Evolutionary conservation across 2,888 invertebrate species (phyloP).

Genomic region (Neocrepidodera transversa): DNA sequence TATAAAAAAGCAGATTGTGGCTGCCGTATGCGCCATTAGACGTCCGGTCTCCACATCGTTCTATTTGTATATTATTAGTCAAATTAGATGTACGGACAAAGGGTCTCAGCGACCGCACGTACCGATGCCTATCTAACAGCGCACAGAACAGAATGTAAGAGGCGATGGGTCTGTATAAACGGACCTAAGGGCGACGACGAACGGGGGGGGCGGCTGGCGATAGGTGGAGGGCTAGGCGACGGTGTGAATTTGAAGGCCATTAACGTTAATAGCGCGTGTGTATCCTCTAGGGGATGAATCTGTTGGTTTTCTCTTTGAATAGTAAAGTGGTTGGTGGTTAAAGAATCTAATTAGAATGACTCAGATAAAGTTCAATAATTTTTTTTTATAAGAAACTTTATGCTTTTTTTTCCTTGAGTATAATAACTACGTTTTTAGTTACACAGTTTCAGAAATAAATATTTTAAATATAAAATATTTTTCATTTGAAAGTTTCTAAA

Average conservation of each 20-base stretch:
- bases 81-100: slow-evolving; percentile 1
- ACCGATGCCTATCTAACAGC: background rate
- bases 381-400: too few relatives aligned
- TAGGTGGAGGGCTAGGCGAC: slow-evolving; percentile 8
- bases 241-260: slow-evolving; percentile 29
- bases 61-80: slow-evolving; percentile 9
- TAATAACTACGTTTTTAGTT: too few relatives aligned
- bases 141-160: background rate
- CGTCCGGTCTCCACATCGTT: background rate
- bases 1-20: background rate
- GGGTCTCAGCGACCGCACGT: slow-evolving; percentile 3
- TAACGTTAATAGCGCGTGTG: slow-evolving; percentile 19
- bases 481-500: background rate
- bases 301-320: slow-evolving; percentile 14
- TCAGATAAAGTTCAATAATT: too few relatives aligned
- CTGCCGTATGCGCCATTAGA: background rate
- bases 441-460: too few relatives aligned
- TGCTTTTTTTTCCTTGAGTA: too few relatives aligned
- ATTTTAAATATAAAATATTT: too few relatives aligned
- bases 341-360: too few relatives aligned
- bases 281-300: slow-evolving; percentile 23
- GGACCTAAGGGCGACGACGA: background rate
- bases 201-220: background rate
- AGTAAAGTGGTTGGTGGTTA: background rate
- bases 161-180: slow-evolving; percentile 6